These are phyloP conservation scores for Hedychridium roseum DNA, from an alignment of 2,888 invertebrate genomes.

Conservation along the genomic window DNA sequence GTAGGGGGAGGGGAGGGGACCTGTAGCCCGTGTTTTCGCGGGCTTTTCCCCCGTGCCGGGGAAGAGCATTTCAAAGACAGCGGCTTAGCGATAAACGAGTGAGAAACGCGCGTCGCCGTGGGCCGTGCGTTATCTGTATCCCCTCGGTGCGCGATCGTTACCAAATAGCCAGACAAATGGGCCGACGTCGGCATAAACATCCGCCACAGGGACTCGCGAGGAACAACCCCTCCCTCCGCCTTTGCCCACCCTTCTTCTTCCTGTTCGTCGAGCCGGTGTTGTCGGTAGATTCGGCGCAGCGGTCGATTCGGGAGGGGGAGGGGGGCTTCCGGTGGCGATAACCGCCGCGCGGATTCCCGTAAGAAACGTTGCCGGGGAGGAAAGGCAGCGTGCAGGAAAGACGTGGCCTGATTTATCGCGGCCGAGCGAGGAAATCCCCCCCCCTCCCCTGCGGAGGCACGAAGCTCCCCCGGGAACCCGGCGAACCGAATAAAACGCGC, in stretches of 20 bases:
- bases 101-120: conserved; percentile 24
- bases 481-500: not conserved
- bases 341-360: not conserved
- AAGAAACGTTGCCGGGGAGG: conserved; percentile 1
- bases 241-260: too few relatives aligned
- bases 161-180: conserved; percentile 25
- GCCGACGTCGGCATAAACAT: conserved; percentile 13
- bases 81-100: conserved; percentile 22
- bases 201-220: not conserved
- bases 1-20: too few relatives aligned
- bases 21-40: too few relatives aligned
- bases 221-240: too few relatives aligned
- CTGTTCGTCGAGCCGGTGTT: too few relatives aligned
- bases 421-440: conserved; percentile 2
- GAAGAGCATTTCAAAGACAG: too few relatives aligned
- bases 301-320: not conserved
- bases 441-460: too few relatives aligned
- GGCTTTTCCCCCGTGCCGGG: too few relatives aligned
- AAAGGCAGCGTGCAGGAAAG: not conserved
- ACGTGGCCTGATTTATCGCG: conserved; percentile 1
- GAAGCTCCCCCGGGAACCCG: not conserved
- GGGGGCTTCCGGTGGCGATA: not conserved
- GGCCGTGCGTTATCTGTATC: conserved; percentile 18
- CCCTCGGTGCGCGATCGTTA: conserved; percentile 28
- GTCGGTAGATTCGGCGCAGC: too few relatives aligned